Base-by-base conservation (phyloP, 2,888 invertebrate species). In the Callosobruchus maculatus region DNA sequence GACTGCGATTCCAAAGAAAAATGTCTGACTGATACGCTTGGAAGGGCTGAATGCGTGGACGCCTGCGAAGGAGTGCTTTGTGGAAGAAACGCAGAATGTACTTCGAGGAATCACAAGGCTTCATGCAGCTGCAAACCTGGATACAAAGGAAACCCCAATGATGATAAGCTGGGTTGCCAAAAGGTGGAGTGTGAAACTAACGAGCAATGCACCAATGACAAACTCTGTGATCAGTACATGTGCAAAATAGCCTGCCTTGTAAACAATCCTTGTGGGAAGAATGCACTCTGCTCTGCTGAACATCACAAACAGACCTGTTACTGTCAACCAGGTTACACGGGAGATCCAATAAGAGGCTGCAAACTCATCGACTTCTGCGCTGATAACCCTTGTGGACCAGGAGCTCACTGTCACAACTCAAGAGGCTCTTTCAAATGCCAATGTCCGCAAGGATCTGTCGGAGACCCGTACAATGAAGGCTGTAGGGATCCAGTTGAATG, bases 311-410 rank as follows among this genome's bases (percentile, higher is more conserved):
- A 94, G 85, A 90, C 91, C 0, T 94, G 94, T 83, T 93, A 94
- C 81, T 97, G 97, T 84, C 95, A 95, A 87, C 96, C 96, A 18
- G 96, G 96, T 0, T 96, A 91, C 82, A 94, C 94, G 0, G 96
- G 96, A 2, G 92, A 96, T 85, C 92, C 96, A 0, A 87, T 90
- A 13, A 88, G 87, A 30, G 92, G 92, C 22, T 97, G 97, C 82
- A 88, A 89, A 72, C 87, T 93, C 72, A 92, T 96, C 73, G 94
- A 96, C 86, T 95, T 93, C 86, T 97, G 96, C 83, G 90, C 90
- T 71, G 91, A 92, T 79, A 90, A 91, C 68, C 95, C 95, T 7
- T 96, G 96, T 84, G 95, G 94, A 3, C 92, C 93, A 70, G 94
- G 94, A 74, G 94, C 96, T 0, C 88, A 90, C 77, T 97, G 97